Evolutionary conservation across 2,888 invertebrate genomes (phyloP).

Genomic region (Orchesella flavescens): DNA sequence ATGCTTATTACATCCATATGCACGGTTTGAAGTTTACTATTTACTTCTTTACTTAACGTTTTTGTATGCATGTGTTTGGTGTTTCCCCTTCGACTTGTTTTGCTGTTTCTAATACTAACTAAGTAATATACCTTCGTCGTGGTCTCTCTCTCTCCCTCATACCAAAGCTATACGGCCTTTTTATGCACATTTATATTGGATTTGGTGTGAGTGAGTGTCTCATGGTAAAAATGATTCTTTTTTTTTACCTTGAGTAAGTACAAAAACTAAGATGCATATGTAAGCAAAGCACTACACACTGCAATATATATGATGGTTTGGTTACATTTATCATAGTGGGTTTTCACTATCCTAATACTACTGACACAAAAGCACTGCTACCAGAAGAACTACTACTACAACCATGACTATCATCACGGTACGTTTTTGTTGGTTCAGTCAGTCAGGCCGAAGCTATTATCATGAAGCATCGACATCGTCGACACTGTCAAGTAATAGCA

Average conservation of each 20-base stretch:
- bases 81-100: constrained; percentile 8
- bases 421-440: constrained; percentile 50
- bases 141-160: constrained; percentile 34
- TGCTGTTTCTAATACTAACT: neutral
- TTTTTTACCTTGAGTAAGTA: neutral
- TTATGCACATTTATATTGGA: neutral
- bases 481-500: constrained; percentile 1
- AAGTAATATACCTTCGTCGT: constrained; percentile 6
- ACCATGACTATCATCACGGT: constrained; percentile 49
- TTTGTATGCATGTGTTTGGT: constrained; percentile 30
- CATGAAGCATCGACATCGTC: constrained; percentile 31
- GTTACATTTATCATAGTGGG: neutral
- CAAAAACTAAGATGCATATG: neutral
- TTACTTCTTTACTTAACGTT: constrained; percentile 16
- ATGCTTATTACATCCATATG: no score
- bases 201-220: constrained; percentile 9
- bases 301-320: neutral
- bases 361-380: constrained; percentile 48
- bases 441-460: constrained; percentile 62
- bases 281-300: neutral
- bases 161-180: constrained; percentile 11
- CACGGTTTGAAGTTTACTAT: neutral
- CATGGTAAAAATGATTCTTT: neutral
- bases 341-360: constrained; percentile 15
- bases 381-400: constrained; percentile 4